Evolutionary conservation across 1,140 invertebrate genomes (phyloP).

Genomic region (Lysiphlebus fabarum): DNA sequence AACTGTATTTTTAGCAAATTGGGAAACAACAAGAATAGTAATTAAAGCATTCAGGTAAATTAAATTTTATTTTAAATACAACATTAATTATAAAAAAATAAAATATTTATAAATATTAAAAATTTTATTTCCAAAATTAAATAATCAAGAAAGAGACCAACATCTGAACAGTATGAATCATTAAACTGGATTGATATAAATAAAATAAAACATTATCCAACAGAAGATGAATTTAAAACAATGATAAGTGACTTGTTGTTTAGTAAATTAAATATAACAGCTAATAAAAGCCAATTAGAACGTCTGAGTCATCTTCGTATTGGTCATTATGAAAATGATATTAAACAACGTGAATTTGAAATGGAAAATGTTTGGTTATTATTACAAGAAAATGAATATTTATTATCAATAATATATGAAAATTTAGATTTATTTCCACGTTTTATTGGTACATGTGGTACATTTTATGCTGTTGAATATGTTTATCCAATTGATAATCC

Average conservation of each 20-base stretch:
- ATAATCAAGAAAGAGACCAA: constrained; percentile 29
- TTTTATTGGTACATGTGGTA: constrained; percentile 66
- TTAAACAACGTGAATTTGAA: constrained; percentile 50
- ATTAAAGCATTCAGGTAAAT: constrained; percentile 57
- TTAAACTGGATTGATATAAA: constrained; percentile 52
- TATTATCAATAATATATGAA: constrained; percentile 60
- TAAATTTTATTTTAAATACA: not conserved
- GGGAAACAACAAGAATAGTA: constrained; percentile 55
- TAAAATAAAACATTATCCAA: constrained; percentile 54
- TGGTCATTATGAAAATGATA: constrained; percentile 47
- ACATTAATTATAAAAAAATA: constrained; percentile 5
- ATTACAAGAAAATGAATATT: constrained; percentile 66
- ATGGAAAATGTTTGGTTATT: constrained; percentile 64
- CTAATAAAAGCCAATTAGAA: constrained; percentile 50
- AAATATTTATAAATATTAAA: not conserved
- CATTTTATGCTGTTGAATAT: constrained; percentile 62
- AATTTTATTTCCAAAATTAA: not conserved
- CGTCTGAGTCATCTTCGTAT: constrained; percentile 50
- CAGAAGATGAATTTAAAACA: constrained; percentile 55
- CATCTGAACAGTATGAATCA: constrained; percentile 40
- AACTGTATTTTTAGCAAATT: constrained; percentile 59
- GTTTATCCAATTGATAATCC: constrained; percentile 52
- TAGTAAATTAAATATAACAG: constrained; percentile 56
- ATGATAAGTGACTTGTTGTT: constrained; percentile 56
- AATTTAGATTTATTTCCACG: constrained; percentile 63